Conservation (phyloP, 2,888 invertebrate species). For the Orchestes rusci region DNA sequence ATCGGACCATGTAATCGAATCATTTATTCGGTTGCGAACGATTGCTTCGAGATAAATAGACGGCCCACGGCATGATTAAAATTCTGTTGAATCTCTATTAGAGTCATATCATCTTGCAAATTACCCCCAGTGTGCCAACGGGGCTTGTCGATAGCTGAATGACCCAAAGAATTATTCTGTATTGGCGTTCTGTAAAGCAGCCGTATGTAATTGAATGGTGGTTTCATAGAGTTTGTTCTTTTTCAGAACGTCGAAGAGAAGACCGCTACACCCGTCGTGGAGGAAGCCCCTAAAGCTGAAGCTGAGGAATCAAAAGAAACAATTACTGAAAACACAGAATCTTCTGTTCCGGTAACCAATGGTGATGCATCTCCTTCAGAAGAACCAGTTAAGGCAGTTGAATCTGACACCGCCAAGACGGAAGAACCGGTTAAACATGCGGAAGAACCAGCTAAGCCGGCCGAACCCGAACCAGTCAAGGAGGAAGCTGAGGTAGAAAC, state of each 20-base stretch:
- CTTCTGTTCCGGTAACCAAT: constrained; percentile 26
- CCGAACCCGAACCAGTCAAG: constrained; percentile 29
- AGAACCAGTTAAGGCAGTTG: constrained; percentile 17
- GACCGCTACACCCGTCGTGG: constrained; percentile 7
- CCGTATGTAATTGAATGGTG: too few species aligned
- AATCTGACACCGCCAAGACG: neutral
- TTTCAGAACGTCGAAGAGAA: constrained; percentile 40
- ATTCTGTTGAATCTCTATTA: constrained; percentile 6
- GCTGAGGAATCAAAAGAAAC: constrained; percentile 31
- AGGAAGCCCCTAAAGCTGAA: constrained; percentile 38
- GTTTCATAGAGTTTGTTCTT: too few species aligned
- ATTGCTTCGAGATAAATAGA: constrained; percentile 13
- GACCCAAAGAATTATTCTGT: too few species aligned
- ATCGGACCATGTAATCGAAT: constrained; percentile 18
- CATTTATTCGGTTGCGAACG: constrained; percentile 15
- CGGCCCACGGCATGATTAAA: constrained; percentile 14
- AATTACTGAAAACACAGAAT: constrained; percentile 11
- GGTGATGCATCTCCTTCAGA: too few species aligned
- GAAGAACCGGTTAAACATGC: constrained; percentile 4
- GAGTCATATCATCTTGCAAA: too few species aligned
- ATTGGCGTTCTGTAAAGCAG: too few species aligned
- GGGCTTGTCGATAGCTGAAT: too few species aligned
- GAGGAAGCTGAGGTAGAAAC: constrained; percentile 19
- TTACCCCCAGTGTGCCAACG: too few species aligned
- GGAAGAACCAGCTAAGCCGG: constrained; percentile 35